Base-by-base conservation (phyloP, 2,797 vertebrate genomes). In the Chloroceryle amazona region DNA sequence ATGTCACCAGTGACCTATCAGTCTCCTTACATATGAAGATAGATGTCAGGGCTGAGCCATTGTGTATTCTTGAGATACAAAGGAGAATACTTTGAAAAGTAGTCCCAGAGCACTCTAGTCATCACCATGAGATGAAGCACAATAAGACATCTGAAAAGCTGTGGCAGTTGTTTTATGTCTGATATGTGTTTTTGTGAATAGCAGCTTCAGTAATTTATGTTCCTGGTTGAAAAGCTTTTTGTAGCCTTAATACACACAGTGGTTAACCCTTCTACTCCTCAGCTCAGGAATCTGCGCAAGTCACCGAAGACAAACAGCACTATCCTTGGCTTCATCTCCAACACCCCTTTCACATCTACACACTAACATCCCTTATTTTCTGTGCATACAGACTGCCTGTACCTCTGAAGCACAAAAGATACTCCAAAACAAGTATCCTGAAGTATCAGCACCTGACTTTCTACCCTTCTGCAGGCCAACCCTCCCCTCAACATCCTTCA, bases 101-200 rank as follows among this genome's bases (percentile, higher is more conserved):
- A 75, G 90, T 94, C 89, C 90, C 96, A 85, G 79, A 94, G 88
- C 89, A 90, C 93, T 91, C 58, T 89, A 89, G 93, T 93, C 89
- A 81, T 97, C 94, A 74, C 93, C 80, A 87, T 41, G 90, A 95
- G 90, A 95, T 83, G 81, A 93, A 96, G 85, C 72, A 97, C 94
- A 96, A 94, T 94, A 94, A 96, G 95, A 90, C 75, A 91, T 51
- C 46, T 82, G 87, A 96, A 96, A 97, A 96, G 92, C 95, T 89
- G 89, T 93, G 95, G 91, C 94, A 93, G 93, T 97, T 97, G 96
- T 96, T 96, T 96, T 96, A 96, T 92, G 92, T 96, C 92, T 94
- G 90, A 96, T 96, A 92, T 83, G 88, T 90, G 94, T 94, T 93
- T 97, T 91, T 87, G 65, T 97, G 97, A 97, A 96, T 93, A 96